Evolutionary conservation across 2,797 vertebrate genomes (phyloP).

Genomic region (Presbytis comata): DNA sequence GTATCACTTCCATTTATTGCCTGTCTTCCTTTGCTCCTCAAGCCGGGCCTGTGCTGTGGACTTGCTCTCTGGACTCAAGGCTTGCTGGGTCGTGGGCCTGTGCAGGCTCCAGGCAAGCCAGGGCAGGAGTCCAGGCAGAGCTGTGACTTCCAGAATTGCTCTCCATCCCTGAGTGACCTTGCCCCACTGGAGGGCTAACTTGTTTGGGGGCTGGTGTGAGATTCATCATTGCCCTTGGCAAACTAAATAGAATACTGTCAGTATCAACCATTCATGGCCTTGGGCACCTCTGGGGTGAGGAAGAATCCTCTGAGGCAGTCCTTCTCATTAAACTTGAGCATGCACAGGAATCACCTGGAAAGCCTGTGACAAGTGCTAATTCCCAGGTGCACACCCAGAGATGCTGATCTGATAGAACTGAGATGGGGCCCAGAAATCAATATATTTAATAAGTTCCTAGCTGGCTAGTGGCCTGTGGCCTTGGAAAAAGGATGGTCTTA

Average conservation of each 20-base stretch:
- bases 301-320: not conserved
- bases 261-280: not conserved
- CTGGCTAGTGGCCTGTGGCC: not conserved
- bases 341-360: not conserved
- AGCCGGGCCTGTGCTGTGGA: not conserved
- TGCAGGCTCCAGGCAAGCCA: conserved; percentile 46
- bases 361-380: not conserved
- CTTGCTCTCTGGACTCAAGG: not conserved
- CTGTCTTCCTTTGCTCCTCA: conserved; percentile 60
- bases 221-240: not conserved
- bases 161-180: not conserved
- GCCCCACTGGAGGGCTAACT: not conserved
- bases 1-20: not conserved
- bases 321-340: not conserved
- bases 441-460: not conserved
- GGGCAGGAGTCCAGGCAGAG: not conserved
- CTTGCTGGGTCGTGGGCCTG: not conserved
- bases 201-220: not conserved
- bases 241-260: not conserved
- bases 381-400: not conserved
- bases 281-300: not conserved
- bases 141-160: not conserved
- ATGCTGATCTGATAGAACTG: not conserved
- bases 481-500: not conserved
- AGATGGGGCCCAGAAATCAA: not conserved